Percentiles rank a stretch among this genome's conserved stretches.
phyloP scores from a whole-genome alignment of 1,140 invertebrate species.

The Apis florea region DNA sequence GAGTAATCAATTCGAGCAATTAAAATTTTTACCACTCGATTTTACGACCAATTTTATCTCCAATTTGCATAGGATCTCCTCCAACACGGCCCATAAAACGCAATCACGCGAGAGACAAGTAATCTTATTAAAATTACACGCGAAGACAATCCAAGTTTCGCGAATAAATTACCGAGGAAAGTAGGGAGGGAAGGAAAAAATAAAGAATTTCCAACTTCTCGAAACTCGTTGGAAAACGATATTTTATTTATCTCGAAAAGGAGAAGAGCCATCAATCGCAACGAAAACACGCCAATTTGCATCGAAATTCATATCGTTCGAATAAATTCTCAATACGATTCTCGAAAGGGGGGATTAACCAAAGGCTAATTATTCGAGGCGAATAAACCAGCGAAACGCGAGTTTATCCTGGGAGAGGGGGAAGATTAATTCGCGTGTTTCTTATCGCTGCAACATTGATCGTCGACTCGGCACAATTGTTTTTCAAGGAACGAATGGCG shows the following conservation, averaged over 20 bases:
- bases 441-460: constrained; percentile 3
- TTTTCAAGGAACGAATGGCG: background rate
- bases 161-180: background rate
- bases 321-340: too few relatives aligned
- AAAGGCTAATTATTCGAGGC: constrained; percentile 30
- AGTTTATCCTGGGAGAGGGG: background rate
- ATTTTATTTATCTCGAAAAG: too few relatives aligned
- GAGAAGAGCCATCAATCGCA: too few relatives aligned
- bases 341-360: constrained; percentile 1
- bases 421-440: constrained; percentile 29
- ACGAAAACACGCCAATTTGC: too few relatives aligned
- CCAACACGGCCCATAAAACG: too few relatives aligned
- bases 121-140: background rate
- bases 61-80: background rate
- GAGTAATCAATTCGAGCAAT: background rate
- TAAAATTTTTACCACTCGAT: background rate
- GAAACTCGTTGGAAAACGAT: background rate
- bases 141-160: constrained; percentile 8
- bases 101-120: background rate
- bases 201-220: background rate
- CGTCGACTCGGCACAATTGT: background rate
- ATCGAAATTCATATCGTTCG: constrained; percentile 21
- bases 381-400: constrained; percentile 7
- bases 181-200: background rate
- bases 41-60: background rate